Percentiles rank a stretch among this genome's conserved stretches.
These are phyloP conservation scores for Rhogogaster chlorosoma DNA, from an alignment of 2,888 invertebrate species.

Conservation along the genomic window DNA sequence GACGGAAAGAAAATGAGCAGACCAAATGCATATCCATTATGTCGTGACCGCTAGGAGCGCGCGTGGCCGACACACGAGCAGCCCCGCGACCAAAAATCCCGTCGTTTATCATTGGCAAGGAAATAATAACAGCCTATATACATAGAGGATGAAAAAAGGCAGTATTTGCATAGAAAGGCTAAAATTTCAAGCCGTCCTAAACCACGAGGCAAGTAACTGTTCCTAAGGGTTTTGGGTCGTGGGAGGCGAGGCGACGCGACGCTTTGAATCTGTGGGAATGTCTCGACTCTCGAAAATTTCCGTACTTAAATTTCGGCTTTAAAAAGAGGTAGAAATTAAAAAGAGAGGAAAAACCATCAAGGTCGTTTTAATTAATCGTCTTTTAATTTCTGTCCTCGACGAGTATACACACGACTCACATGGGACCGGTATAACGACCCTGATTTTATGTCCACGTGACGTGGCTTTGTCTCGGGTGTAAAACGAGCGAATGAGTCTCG, in stretches of 20 bases:
- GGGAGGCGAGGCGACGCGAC: conserved; percentile 66
- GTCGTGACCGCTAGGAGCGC: conserved; percentile 72
- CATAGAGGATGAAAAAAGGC: conserved; percentile 59
- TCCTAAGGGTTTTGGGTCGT: conserved; percentile 60
- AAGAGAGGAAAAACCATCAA: background rate
- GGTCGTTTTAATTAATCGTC: background rate
- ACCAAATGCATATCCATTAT: conserved; percentile 75
- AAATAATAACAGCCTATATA: conserved; percentile 45
- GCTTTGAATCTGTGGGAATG: conserved; percentile 41
- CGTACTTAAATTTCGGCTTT: background rate
- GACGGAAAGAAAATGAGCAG: conserved; percentile 66
- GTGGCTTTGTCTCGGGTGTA: conserved; percentile 21
- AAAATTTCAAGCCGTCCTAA: conserved; percentile 61
- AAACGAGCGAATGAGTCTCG: conserved; percentile 15
- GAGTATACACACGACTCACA: background rate
- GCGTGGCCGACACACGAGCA: conserved; percentile 77
- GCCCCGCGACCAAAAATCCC: conserved; percentile 63
- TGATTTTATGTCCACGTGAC: background rate
- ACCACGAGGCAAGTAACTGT: conserved; percentile 60
- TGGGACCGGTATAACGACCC: conserved; percentile 4
- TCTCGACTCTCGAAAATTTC: background rate
- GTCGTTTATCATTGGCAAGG: conserved; percentile 68
- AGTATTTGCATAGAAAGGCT: conserved; percentile 70
- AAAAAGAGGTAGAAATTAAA: background rate
- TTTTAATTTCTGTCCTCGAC: background rate